Evolutionary conservation across 64 coral and sea anemone genomes (phyloP).

Genomic region (Astreopora myriophthalma): DNA sequence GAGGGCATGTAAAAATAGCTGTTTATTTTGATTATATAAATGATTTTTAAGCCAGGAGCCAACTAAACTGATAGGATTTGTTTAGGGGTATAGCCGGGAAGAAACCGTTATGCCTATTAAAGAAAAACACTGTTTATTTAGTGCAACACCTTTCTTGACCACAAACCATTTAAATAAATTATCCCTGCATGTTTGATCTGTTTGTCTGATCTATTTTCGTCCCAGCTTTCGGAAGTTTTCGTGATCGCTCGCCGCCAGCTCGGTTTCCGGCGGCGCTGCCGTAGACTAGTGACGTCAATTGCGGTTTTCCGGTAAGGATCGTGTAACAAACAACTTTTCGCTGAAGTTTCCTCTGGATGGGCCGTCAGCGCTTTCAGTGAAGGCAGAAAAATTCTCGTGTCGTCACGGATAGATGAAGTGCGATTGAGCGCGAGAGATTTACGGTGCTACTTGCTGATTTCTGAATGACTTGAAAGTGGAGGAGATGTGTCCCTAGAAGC

Average conservation of each 20-base stretch:
- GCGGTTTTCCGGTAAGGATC: slow-evolving; percentile 36
- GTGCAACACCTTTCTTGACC: not conserved
- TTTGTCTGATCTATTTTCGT: not conserved
- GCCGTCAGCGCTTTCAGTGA: not conserved
- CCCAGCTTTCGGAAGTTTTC: not conserved
- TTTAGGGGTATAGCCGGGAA: not conserved
- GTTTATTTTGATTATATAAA: too few relatives aligned
- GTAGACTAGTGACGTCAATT: slow-evolving; percentile 21
- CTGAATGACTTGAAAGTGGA: not conserved
- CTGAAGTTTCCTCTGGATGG: not conserved
- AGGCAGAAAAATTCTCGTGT: not conserved
- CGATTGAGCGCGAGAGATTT: not conserved
- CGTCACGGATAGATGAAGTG: not conserved
- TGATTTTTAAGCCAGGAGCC: too few relatives aligned
- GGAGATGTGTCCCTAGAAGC: not conserved
- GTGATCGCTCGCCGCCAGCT: not conserved
- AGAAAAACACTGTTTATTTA: not conserved
- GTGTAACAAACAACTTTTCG: slow-evolving; percentile 4
- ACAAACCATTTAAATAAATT: not conserved
- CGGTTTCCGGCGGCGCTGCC: slow-evolving; percentile 24
- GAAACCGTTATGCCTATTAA: not conserved
- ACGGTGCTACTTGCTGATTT: not conserved
- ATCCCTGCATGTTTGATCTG: not conserved
- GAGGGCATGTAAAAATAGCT: too few relatives aligned
- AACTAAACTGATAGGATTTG: not conserved